Evolutionary conservation across 2,888 invertebrate genomes (phyloP), one percentile per base, ranked within the genome.

Genomic region (Eupeodes latifasciatus): DNA sequence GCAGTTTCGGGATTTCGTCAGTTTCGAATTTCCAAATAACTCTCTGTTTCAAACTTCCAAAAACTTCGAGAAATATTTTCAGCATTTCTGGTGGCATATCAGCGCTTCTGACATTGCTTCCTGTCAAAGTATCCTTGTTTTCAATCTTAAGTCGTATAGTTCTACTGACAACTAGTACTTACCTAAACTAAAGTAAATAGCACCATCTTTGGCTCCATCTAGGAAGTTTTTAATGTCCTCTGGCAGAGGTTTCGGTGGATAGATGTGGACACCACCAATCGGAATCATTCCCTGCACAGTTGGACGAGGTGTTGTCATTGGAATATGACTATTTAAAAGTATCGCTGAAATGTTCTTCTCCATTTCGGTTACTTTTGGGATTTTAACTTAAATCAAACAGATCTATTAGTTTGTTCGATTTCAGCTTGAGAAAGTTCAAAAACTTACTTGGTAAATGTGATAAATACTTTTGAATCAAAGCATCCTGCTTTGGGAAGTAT

Each of bases 191-290:
- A 94, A 94, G 90, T 92, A 94, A 76, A 95, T 93, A 36, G 93
- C 94, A 0, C 94, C 94, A 78, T 94, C 90, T 53, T 91, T 90
- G 10, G 94, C 93, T 19, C 90, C 92, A 75, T 94, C 93, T 67
- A 94, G 86, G 85, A 94, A 94, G 19, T 90, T 90, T 89, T 94
- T 91, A 47, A 94, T 91, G 84, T 94, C 93, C 14, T 85, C 51
- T 34, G 93, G 92, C 79, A 93, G 81, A 34, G 90, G 84, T 81
- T 93, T 93, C 16, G 93, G 92, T 16, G 92, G 91, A 75, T 93
- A 93, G 59, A 95, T 93, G 85, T 95, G 95, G 77, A 95, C 91
- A 51, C 95, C 95, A 11, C 94, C 95, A 9, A 95, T 94, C 64
- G 95, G 93, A 12, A 95, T 91, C 87, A 95, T 92, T 6, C 92